Percentiles rank a stretch among this genome's conserved stretches.
These are phyloP conservation scores for Gobio gobio DNA, from an alignment of 2,113 vertebrate species.

Conservation along the genomic window DNA sequence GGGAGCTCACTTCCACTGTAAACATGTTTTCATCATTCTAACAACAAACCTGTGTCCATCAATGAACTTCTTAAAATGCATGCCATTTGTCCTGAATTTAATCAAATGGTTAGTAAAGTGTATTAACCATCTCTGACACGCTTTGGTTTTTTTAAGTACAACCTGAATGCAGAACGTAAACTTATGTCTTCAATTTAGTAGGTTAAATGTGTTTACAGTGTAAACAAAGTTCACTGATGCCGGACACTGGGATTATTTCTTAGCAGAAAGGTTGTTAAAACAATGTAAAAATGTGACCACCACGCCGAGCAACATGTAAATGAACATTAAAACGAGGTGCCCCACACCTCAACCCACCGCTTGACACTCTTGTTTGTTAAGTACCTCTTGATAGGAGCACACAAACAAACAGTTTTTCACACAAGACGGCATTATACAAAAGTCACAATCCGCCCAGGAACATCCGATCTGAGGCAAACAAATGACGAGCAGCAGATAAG, in stretches of 20 bases:
- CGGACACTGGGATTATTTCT: not conserved
- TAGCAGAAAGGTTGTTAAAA: not conserved
- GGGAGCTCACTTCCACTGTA: not conserved
- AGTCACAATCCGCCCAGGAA: conserved; percentile 54
- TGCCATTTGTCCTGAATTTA: not conserved
- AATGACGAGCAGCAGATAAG: conserved; percentile 52
- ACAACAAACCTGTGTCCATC: not conserved
- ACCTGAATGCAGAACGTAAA: not conserved
- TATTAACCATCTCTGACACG: not conserved
- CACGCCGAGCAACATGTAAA: conserved; percentile 45
- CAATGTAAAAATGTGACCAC: no score
- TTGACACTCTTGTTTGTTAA: conserved; percentile 4
- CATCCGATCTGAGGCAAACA: conserved; percentile 64
- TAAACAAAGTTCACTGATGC: not conserved
- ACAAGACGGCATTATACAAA: conserved; percentile 40
- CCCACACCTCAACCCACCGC: conserved; percentile 44
- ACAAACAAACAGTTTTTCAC: conserved; percentile 39
- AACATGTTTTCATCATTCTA: not conserved
- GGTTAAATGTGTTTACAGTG: not conserved
- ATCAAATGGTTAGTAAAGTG: not conserved
- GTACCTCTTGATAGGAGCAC: conserved; percentile 18
- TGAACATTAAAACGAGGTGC: conserved; percentile 53
- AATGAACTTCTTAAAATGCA: not conserved
- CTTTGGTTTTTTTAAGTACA: not conserved
- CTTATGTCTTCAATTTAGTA: not conserved